These are phyloP conservation scores for Caenorhabditis sp. DNA, from an alignment of 2,888 invertebrate genomes.

Conservation along the genomic window DNA sequence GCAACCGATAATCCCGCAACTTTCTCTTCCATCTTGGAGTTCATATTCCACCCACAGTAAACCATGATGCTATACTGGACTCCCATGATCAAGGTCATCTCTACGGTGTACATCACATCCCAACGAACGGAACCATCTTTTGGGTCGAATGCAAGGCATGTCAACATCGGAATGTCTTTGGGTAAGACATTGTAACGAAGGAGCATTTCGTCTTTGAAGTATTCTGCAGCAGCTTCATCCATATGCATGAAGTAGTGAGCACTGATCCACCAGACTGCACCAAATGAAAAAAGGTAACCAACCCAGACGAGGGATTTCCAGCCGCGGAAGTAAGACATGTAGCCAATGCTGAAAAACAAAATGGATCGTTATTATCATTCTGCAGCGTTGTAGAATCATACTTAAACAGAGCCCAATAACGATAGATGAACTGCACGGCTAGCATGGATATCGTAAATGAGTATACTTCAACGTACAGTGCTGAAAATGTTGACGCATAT, in stretches of 20 bases:
- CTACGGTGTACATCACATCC: not conserved
- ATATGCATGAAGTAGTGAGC: not conserved
- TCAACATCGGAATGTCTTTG: not conserved
- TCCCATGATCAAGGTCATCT: not conserved
- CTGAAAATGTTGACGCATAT: not conserved
- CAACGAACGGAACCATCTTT: not conserved
- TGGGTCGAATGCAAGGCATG: not conserved
- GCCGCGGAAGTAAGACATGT: not conserved
- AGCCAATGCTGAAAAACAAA: not conserved
- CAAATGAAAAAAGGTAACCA: not conserved
- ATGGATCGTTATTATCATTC: not conserved
- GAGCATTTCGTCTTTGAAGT: not conserved
- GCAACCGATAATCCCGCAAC: not conserved
- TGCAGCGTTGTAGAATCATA: not conserved
- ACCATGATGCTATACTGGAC: conserved; percentile 26
- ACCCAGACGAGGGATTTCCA: not conserved
- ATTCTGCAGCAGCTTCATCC: not conserved
- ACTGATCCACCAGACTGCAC: not conserved
- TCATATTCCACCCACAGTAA: conserved; percentile 12
- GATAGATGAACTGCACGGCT: conserved; percentile 30
- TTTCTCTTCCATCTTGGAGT: conserved; percentile 26
- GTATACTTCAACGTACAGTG: not conserved
- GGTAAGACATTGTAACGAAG: not conserved
- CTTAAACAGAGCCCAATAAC: conserved; percentile 28
- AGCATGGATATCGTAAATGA: conserved; percentile 17